phyloP scores from a whole-genome alignment of 2,888 invertebrate genomes.

The Leptinotarsa juncta region DNA sequence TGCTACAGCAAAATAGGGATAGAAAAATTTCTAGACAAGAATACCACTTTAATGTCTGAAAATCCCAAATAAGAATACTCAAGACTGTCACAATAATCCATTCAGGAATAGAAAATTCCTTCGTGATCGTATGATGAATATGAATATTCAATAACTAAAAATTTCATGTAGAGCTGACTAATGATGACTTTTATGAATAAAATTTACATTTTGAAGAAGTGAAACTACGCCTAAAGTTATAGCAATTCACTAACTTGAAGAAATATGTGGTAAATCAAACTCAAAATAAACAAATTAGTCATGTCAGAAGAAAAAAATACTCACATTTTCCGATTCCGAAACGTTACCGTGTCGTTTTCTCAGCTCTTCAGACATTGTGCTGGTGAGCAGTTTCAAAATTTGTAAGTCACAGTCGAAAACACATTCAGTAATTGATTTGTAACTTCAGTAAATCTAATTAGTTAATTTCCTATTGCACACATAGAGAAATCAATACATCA shows the following conservation, averaged over 20 bases:
- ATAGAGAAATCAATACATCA: slow-evolving; percentile 45
- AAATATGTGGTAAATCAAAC: neutral
- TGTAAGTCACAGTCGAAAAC: slow-evolving; percentile 2
- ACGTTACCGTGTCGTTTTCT: slow-evolving; percentile 35
- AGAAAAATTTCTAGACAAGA: no score
- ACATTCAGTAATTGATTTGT: slow-evolving; percentile 29
- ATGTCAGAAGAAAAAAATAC: slow-evolving; percentile 24
- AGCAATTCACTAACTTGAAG: neutral
- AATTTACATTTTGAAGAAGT: neutral
- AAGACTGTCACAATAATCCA: no score
- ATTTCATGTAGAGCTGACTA: neutral
- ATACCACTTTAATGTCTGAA: no score
- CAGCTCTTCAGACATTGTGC: slow-evolving; percentile 40
- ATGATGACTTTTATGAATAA: slow-evolving; percentile 3
- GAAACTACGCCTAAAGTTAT: neutral
- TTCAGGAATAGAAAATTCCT: no score
- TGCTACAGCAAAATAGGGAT: no score
- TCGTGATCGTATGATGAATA: no score
- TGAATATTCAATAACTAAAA: neutral
- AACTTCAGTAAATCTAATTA: slow-evolving; percentile 43
- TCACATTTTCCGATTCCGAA: slow-evolving; percentile 40
- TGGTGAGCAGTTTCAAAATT: neutral
- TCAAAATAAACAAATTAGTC: slow-evolving; percentile 16
- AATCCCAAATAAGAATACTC: no score
- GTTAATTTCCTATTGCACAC: slow-evolving; percentile 35